Percentiles rank a stretch among this genome's conserved stretches.
Evolutionary conservation across 2,113 vertebrate species (phyloP).

Genomic region (Pterocles burchelli): DNA sequence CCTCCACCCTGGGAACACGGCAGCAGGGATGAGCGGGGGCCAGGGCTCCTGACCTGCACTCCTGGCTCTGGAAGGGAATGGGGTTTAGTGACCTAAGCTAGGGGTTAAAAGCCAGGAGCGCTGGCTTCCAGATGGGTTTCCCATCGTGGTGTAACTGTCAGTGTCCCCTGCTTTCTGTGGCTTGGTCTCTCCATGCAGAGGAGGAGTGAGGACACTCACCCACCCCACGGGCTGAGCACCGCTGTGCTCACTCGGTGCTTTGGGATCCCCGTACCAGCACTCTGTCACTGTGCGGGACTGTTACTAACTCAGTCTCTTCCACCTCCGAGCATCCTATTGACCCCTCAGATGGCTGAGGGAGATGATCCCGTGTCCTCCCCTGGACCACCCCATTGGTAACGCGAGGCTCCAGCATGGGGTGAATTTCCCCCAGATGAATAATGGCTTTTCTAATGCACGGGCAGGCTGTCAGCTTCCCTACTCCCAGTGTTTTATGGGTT

Average conservation of each 20-base stretch:
- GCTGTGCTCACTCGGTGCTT: not conserved
- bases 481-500: constrained; percentile 91
- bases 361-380: constrained; percentile 9
- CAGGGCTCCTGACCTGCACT: not conserved
- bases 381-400: constrained; percentile 45
- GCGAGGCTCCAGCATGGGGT: constrained; percentile 43
- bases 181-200: not conserved
- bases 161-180: not conserved
- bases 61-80: not conserved
- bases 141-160: not conserved
- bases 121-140: not conserved
- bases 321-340: not conserved
- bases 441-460: constrained; percentile 86
- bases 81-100: not conserved
- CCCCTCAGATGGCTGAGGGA: not conserved
- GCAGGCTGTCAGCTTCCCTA: constrained; percentile 86
- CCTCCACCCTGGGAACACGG: not conserved
- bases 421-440: constrained; percentile 81
- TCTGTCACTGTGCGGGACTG: not conserved
- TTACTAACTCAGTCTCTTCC: not conserved
- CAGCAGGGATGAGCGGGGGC: not conserved
- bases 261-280: not conserved
- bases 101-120: not conserved
- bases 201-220: not conserved
- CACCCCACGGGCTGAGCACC: not conserved